Evolutionary conservation across 1,140 invertebrate genomes (phyloP).

Genomic region (Temnothorax nylanderi): DNA sequence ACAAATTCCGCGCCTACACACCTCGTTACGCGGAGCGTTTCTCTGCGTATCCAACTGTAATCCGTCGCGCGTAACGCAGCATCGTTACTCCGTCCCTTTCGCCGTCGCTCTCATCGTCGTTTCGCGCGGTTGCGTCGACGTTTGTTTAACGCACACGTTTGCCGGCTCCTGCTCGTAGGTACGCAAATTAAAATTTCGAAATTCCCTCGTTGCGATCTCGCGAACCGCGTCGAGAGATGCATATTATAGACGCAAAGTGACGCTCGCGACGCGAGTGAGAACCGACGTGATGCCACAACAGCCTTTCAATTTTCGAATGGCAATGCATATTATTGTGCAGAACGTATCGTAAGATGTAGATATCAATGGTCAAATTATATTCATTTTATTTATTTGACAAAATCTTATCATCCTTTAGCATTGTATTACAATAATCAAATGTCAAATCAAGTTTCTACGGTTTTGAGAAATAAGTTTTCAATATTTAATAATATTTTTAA

Average conservation of each 20-base stretch:
- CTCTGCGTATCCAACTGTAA: constrained; percentile 27
- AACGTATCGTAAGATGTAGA: background rate
- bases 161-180: background rate
- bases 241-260: background rate
- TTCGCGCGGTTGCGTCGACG: background rate
- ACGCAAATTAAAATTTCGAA: constrained; percentile 50
- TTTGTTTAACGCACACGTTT: constrained; percentile 12
- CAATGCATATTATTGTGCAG: background rate
- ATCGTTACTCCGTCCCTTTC: background rate
- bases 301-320: background rate
- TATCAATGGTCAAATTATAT: background rate
- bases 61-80: constrained; percentile 10
- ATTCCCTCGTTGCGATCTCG: background rate
- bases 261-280: background rate
- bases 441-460: background rate
- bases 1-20: constrained; percentile 10
- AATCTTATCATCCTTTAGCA: background rate
- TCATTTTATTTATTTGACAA: background rate
- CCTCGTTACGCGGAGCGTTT: constrained; percentile 6
- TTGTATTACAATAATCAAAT: background rate
- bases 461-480: background rate
- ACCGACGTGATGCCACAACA: background rate
- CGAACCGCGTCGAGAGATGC: background rate
- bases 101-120: constrained; percentile 6
- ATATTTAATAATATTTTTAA: background rate